Evolutionary conservation across 30 jellyfish, hydroid and myxozoan genomes (phyloP), one percentile per base, ranked within the genome.

Genomic region (Hydractinia symbiolongicarpus): DNA sequence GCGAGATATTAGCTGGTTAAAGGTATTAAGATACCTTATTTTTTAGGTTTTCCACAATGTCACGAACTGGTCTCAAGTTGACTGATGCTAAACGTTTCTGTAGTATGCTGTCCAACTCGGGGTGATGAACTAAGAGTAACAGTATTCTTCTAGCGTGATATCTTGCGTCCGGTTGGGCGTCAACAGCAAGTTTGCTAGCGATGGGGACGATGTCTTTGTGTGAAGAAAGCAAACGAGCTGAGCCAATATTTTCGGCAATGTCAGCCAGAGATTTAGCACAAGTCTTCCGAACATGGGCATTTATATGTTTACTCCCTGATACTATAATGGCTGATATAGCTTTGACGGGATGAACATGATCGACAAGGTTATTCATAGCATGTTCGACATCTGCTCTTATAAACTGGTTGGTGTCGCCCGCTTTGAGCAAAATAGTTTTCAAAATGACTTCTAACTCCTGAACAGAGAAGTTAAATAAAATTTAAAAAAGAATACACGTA

Each of bases 81-180:
- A 95, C 88, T 54, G 95, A 64, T 20, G 93, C 81, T 30, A 87
- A 71, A 61, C 88, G 95, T 82, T 88, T 94, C 79, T 82, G 91
- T 21, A 88, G 69, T 55, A 81, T 66, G 15, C 84, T 83, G 13
- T 88, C 96, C 62, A 94, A 86, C 50, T 94, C 99, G 17, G 96
- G 96, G 54, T 82, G 92, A 7, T 94, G 95, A 54, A 88, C 84
- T 88, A 94, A 71, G 54, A 79, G 79, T 51, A 49, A 53, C 52
- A 94, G 66, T 6, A 94, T 84, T 72, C 96, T 83, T 54, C 99
- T 81, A 13, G 95, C 99, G 67, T 94, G 95, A 83, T 94, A 88
- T 77, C 99, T 88, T 4, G 99, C 81, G 56, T 94, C 99, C 58
- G 85, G 99, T 7, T 94, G 89, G 44, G 89, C 82, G 66, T 94